phyloP scores from a whole-genome alignment of 2,888 invertebrate genomes.

The Synanthedon tipuliformis region DNA sequence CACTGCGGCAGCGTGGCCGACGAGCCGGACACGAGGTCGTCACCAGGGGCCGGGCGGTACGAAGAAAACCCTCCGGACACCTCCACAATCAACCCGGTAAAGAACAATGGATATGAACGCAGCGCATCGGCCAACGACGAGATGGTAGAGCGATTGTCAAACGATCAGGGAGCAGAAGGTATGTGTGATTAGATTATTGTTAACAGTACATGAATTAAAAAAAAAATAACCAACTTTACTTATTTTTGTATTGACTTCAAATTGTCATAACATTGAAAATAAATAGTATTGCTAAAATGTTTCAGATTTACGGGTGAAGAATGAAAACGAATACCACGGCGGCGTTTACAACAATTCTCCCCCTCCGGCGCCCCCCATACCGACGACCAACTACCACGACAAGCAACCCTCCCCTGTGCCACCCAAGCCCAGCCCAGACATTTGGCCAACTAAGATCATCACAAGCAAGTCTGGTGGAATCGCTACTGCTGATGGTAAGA shows the following conservation, averaged over 20 bases:
- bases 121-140: constrained; percentile 55
- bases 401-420: constrained; percentile 66
- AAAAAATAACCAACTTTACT: too few relatives aligned
- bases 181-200: too few relatives aligned
- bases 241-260: too few relatives aligned
- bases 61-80: constrained; percentile 53
- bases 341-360: constrained; percentile 70
- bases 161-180: constrained; percentile 69
- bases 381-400: constrained; percentile 55
- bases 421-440: constrained; percentile 70
- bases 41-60: constrained; percentile 60
- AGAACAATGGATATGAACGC: constrained; percentile 68
- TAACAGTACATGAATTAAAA: too few relatives aligned
- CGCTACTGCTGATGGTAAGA: constrained; percentile 85
- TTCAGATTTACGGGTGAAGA: constrained; percentile 83
- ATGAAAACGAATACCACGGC: constrained; percentile 69
- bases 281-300: constrained; percentile 13
- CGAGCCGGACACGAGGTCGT: constrained; percentile 64
- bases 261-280: background rate
- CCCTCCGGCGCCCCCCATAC: constrained; percentile 67
- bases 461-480: constrained; percentile 83
- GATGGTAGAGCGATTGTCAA: constrained; percentile 57
- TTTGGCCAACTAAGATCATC: constrained; percentile 73
- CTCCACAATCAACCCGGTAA: constrained; percentile 56
- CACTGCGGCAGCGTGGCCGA: constrained; percentile 63